phyloP scores from a whole-genome alignment of 2,888 invertebrate species.

The Lycia hirtaria region DNA sequence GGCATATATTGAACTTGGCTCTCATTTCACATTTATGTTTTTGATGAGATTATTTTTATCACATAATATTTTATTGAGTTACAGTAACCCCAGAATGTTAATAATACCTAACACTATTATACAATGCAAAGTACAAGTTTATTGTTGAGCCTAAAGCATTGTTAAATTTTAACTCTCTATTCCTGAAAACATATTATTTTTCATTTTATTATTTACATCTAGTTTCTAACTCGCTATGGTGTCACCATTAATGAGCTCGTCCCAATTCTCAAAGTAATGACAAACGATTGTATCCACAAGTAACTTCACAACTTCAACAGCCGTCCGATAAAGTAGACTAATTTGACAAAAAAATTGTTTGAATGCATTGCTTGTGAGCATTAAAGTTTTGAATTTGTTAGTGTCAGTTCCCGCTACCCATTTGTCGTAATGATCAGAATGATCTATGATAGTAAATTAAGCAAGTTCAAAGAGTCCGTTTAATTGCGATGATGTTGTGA shows the following conservation, averaged over 20 bases:
- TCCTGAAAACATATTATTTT: neutral
- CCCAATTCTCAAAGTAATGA: constrained; percentile 58
- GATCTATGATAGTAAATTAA: constrained; percentile 57
- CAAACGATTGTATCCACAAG: constrained; percentile 59
- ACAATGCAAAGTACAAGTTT: too few species aligned
- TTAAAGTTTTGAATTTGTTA: constrained; percentile 57
- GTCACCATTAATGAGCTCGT: constrained; percentile 48
- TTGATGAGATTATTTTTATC: too few species aligned
- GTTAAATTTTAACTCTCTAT: neutral
- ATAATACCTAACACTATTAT: too few species aligned
- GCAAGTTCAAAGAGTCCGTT: constrained; percentile 56
- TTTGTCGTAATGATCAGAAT: constrained; percentile 52
- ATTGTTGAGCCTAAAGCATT: neutral
- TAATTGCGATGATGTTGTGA: constrained; percentile 57
- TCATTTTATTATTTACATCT: constrained; percentile 24
- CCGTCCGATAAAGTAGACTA: constrained; percentile 54
- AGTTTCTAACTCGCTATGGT: constrained; percentile 34
- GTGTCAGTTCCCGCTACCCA: constrained; percentile 57
- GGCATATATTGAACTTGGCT: too few species aligned
- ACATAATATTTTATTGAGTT: too few species aligned
- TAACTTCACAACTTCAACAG: constrained; percentile 40
- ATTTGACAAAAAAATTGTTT: constrained; percentile 60
- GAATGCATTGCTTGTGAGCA: constrained; percentile 50
- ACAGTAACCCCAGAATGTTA: too few species aligned
- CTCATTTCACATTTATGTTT: too few species aligned